A percentile compares a stretch with the other conserved stretches of the same genome.
Conservation (phyloP, 2,797 vertebrate genomes). For the Dicrostonyx torquatus region DNA sequence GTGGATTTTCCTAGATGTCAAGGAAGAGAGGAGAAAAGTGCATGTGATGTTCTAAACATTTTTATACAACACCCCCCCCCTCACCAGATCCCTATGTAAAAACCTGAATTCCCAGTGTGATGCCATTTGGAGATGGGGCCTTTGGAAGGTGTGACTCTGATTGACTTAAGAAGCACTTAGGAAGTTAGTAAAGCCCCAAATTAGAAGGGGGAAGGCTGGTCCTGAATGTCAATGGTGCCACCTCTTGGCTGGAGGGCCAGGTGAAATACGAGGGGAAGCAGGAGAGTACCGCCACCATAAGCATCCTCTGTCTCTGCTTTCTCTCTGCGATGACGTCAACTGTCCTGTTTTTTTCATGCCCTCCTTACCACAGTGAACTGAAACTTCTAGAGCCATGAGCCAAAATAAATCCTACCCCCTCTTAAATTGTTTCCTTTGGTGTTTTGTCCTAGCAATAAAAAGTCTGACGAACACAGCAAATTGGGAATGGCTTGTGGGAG, state of each 20-base stretch:
- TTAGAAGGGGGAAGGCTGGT: neutral
- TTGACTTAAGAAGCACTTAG: neutral
- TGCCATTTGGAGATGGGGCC: neutral
- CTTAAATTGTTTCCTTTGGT: neutral
- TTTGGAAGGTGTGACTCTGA: neutral
- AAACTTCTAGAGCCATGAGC: neutral
- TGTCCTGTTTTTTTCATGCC: neutral
- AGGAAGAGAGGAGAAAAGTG: neutral
- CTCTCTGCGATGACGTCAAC: neutral
- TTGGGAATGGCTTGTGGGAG: neutral
- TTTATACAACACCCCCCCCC: too few relatives aligned
- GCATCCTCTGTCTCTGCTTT: neutral
- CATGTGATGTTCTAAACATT: neutral
- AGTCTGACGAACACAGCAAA: neutral
- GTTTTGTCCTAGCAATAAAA: neutral
- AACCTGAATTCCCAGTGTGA: neutral
- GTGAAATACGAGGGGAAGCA: neutral
- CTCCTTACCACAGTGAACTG: neutral
- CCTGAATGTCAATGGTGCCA: neutral
- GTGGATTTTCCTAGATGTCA: conserved; percentile 10
- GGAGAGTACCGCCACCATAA: neutral
- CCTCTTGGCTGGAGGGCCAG: neutral
- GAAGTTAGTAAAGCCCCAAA: neutral
- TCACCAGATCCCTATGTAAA: neutral
- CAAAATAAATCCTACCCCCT: neutral